Evolutionary conservation across 2,113 vertebrate genomes (phyloP).

Genomic region (Chaetops frenatus): DNA sequence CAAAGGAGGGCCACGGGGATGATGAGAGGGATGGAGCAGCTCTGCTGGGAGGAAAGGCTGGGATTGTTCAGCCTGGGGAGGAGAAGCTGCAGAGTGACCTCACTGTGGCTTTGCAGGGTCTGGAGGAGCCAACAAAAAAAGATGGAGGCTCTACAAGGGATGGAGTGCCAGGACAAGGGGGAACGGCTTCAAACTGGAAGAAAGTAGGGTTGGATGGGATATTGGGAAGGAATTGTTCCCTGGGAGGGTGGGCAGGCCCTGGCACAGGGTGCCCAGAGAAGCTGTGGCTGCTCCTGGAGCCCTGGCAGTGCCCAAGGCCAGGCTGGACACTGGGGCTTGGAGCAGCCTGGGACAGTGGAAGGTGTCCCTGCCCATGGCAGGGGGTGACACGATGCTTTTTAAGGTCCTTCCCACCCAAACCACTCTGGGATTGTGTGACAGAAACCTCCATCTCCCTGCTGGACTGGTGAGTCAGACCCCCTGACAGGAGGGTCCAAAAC

Average conservation of each 20-base stretch:
- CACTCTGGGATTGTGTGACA: neutral
- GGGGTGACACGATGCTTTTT: accelerated
- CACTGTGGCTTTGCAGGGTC: accelerated
- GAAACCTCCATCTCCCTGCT: neutral
- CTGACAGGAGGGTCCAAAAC: neutral
- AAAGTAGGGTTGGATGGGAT: neutral
- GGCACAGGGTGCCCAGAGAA: neutral
- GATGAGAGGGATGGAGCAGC: neutral
- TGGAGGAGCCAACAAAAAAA: neutral
- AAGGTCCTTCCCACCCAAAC: neutral
- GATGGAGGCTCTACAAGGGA: accelerated
- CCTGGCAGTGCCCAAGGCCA: neutral
- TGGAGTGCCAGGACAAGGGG: neutral
- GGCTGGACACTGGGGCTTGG: neutral
- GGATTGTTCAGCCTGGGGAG: neutral
- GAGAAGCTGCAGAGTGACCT: neutral
- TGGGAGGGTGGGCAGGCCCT: accelerated
- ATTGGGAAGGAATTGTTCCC: neutral
- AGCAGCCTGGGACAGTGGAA: neutral
- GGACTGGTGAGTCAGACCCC: accelerated
- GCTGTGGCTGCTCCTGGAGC: neutral
- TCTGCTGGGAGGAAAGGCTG: neutral
- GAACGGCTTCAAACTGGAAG: neutral
- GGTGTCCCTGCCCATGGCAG: neutral
- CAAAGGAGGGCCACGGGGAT: neutral